These are phyloP conservation scores for Vidua macroura DNA, from an alignment of 2,113 vertebrate species.

Conservation along the genomic window DNA sequence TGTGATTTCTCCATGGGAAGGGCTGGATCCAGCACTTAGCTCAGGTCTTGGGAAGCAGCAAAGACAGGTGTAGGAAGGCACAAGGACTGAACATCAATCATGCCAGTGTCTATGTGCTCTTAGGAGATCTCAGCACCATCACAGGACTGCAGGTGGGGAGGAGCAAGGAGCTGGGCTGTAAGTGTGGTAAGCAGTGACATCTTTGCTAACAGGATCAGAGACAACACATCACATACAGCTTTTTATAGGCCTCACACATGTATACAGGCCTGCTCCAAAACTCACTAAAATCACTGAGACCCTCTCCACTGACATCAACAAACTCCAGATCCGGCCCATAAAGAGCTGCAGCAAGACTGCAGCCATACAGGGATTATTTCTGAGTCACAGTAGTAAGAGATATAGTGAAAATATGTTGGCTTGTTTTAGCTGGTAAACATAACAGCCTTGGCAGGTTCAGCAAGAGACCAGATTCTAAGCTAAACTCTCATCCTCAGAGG, in stretches of 20 bases:
- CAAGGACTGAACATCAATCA: not conserved
- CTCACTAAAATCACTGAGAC: not conserved
- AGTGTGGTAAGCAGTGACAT: not conserved
- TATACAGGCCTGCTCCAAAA: not conserved
- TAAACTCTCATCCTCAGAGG: not conserved
- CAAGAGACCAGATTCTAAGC: not conserved
- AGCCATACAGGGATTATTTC: slow-evolving; percentile 54
- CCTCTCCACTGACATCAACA: not conserved
- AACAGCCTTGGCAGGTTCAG: not conserved
- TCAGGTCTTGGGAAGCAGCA: not conserved
- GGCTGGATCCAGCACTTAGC: not conserved
- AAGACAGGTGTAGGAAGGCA: not conserved
- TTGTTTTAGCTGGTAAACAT: slow-evolving; percentile 24
- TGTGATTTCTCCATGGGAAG: not conserved
- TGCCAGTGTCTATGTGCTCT: fast-evolving
- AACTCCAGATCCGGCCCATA: not conserved
- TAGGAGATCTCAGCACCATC: not conserved
- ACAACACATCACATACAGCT: not conserved
- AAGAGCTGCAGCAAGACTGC: slow-evolving; percentile 6
- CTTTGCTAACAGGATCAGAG: not conserved
- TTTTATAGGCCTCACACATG: not conserved
- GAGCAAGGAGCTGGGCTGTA: not conserved
- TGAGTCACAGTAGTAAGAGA: slow-evolving; percentile 26
- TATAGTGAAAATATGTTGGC: slow-evolving; percentile 35
- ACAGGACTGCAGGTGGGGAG: not conserved